phyloP scores from a whole-genome alignment of 2,888 invertebrate species.

The Apocheima hispidaria region DNA sequence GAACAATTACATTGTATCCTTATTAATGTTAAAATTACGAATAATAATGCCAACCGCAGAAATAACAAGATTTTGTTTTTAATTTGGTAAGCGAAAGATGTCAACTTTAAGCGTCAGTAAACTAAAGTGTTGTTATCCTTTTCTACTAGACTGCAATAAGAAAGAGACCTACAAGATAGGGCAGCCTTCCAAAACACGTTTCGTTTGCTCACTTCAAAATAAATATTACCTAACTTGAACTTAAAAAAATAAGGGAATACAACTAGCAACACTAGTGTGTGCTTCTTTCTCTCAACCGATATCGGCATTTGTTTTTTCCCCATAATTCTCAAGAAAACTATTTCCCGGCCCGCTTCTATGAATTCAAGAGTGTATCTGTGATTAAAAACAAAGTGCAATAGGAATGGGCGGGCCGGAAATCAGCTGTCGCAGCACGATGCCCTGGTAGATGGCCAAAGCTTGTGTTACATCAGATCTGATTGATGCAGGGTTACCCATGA shows the following conservation, averaged over 20 bases:
- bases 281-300: too few species aligned
- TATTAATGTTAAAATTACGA: constrained; percentile 12
- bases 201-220: too few species aligned
- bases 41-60: too few species aligned
- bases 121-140: neutral
- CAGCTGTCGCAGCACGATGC: constrained; percentile 80
- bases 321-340: constrained; percentile 24
- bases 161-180: neutral
- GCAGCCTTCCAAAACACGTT: too few species aligned
- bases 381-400: constrained; percentile 51
- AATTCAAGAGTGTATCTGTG: constrained; percentile 35
- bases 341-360: constrained; percentile 36
- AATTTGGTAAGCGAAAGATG: neutral
- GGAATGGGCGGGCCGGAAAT: constrained; percentile 72
- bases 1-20: constrained; percentile 1
- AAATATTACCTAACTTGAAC: too few species aligned
- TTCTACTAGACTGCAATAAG: neutral
- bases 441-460: constrained; percentile 77
- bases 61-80: too few species aligned
- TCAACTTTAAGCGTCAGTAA: neutral
- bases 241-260: too few species aligned
- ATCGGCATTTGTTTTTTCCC: neutral
- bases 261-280: too few species aligned
- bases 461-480: constrained; percentile 73
- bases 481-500: constrained; percentile 23